Evolutionary conservation across 2,888 invertebrate genomes (phyloP), one percentile per base, ranked within the genome.

Genomic region (Cenopis cana): DNA sequence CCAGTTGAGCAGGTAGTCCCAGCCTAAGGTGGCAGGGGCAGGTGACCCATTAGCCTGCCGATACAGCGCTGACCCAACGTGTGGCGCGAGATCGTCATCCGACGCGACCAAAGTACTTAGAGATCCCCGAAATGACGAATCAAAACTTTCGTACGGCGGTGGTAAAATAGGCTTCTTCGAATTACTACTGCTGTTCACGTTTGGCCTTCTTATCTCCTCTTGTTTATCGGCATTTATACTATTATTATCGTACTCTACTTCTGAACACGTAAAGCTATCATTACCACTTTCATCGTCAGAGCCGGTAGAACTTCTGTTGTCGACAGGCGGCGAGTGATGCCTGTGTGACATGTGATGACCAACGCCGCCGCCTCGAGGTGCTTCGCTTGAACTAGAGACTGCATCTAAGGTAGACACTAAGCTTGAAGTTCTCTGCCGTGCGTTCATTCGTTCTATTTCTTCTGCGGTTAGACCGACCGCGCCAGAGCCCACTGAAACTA

Each of bases 191-290:
- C 88, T 95, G 74, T 88, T 94, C 18, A 94, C 93, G 78, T 94
- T 95, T 75, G 85, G 90, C 78, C 95, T 94, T 73, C 95, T 91
- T 52, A 95, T 94, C 77, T 95, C 95, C 77, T 95, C 95, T 71
- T 95, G 93, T 83, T 97, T 97, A 82, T 97, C 97, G 17, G 97
- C 97, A 68, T 95, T 96, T 74, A 97, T 93, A 81, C 97, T 97
- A 81, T 97, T 97, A 84, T 98, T 98, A 82, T 98, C 98, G 86
- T 98, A 98, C 88, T 99, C 99, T 84, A 98, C 98, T 93, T 99
- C 99, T 0, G 99, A 99, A 91, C 99, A 99, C 12, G 99, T 99
- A 92, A 99, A 99, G 79, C 98, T 98, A 85, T 99, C 99, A 89
- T 99, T 98, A 76, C 96, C 96, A 89, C 98, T 98, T 86, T 98